These are phyloP conservation scores for Anarhynchus alexandrinus DNA, from an alignment of 2,113 vertebrate species.

Conservation along the genomic window DNA sequence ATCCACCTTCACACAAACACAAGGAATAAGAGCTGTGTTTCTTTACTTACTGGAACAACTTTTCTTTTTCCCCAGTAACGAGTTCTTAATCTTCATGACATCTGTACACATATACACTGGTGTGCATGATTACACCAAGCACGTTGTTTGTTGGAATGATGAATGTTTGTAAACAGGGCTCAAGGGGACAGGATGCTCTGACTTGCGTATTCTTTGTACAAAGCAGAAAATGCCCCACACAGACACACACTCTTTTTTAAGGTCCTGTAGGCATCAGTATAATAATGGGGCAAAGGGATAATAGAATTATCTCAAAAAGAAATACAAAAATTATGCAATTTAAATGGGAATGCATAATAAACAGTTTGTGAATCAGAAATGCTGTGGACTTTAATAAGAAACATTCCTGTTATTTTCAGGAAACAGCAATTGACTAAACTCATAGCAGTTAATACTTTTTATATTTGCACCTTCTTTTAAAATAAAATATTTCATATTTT, in stretches of 20 bases:
- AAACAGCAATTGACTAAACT: not conserved
- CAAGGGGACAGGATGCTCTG: not conserved
- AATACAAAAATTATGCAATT: not conserved
- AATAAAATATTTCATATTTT: not conserved
- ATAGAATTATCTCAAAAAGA: not conserved
- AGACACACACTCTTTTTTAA: not conserved
- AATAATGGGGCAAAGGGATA: not conserved
- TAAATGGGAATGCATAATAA: not conserved
- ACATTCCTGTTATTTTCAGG: not conserved
- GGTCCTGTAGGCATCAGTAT: not conserved
- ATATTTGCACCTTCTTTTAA: not conserved
- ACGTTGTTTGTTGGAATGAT: not conserved
- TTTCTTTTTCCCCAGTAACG: not conserved
- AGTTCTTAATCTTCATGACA: not conserved
- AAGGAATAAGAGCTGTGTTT: not conserved
- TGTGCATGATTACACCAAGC: not conserved
- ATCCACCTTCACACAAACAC: not conserved
- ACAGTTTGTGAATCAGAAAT: not conserved
- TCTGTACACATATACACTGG: not conserved
- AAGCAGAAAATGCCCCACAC: not conserved
- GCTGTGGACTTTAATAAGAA: not conserved
- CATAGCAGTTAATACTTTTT: not conserved
- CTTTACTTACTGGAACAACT: not conserved
- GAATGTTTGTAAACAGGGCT: not conserved
- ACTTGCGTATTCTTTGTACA: not conserved